Percentiles rank a stretch among this genome's conserved stretches.
Evolutionary conservation across 2,797 vertebrate species (phyloP).

Genomic region (Acridotheres tristis): DNA sequence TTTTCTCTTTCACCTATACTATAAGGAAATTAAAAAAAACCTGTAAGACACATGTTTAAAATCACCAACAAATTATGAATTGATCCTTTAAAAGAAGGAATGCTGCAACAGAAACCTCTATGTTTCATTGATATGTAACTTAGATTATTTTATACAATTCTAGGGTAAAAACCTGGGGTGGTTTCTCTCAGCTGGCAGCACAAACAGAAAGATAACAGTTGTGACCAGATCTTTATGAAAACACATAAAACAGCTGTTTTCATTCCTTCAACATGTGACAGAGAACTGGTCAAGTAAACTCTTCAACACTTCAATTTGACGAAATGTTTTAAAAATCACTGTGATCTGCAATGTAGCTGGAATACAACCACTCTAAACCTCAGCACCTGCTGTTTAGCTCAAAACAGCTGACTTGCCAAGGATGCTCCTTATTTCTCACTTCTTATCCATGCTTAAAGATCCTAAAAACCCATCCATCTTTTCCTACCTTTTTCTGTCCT

Average conservation of each 20-base stretch:
- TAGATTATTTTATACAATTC: neutral
- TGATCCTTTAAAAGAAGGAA: neutral
- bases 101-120: neutral
- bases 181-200: neutral
- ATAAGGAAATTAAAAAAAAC: neutral
- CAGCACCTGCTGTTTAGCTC: accelerated
- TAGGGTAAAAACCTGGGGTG: neutral
- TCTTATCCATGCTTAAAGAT: neutral
- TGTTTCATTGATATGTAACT: neutral
- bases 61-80: neutral
- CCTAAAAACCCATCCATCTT: neutral
- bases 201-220: neutral
- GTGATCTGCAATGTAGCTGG: neutral
- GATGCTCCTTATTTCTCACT: neutral
- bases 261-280: neutral
- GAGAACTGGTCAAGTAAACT: neutral
- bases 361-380: neutral
- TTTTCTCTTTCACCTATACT: neutral
- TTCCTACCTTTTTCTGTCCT: neutral
- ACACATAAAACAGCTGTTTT: neutral
- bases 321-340: neutral
- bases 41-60: neutral
- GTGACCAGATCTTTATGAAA: neutral
- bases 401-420: accelerated
- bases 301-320: neutral